Evolutionary conservation across 92 coral and sea anemone genomes (phyloP), one percentile per base, ranked within the genome.

Genomic region (Palythoa grandiflora): DNA sequence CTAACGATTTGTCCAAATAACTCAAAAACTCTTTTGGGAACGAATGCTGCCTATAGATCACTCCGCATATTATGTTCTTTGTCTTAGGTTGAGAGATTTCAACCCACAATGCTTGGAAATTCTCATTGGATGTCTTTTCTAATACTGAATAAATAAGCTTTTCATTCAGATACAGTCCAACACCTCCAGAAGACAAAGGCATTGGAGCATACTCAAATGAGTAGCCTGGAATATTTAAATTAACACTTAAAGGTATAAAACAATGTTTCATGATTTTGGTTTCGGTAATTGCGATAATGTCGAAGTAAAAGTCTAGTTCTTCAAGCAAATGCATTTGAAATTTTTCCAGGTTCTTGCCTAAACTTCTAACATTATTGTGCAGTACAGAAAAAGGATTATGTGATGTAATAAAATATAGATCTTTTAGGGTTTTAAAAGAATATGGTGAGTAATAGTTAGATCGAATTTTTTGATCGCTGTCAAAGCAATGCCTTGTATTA

Each of bases 31-130:
- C 60, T 61, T 91, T 66, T 28, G 91, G 91, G 9, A 75, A 79
- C 38, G 83, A 80, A 21, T 91, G 93, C 39, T 83, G 85, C 47
- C 84, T 57, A 48, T 91, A 91, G 21, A 79, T 37, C 7, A 77
- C 83, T 2, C 83, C 83, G 63, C 92, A 92, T 11, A 86, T 92
- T 51, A 92, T 74, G 20, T 92, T 92, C 38, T 53, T 14, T 80
- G 86, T 40, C 16, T 89, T 80, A 11, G 39, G n/a, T 55, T 78
- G 73, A 7, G 85, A 72, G 16, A 92, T 72, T 86, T 92, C 94
- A 70, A 92, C 52, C 89, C 92, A 92, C 39, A 92, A 63, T 9
- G 94, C 87, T 73, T 84, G 92, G 60, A 88, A 89, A 28, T 89
- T 76, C 39, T 86, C 87, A 78, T 75, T 84, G 14, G 88, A 83